Percentiles rank a stretch among this genome's conserved stretches.
These are phyloP conservation scores for Myanophis thanlyinensis DNA, from an alignment of 2,113 vertebrate species.

Conservation along the genomic window DNA sequence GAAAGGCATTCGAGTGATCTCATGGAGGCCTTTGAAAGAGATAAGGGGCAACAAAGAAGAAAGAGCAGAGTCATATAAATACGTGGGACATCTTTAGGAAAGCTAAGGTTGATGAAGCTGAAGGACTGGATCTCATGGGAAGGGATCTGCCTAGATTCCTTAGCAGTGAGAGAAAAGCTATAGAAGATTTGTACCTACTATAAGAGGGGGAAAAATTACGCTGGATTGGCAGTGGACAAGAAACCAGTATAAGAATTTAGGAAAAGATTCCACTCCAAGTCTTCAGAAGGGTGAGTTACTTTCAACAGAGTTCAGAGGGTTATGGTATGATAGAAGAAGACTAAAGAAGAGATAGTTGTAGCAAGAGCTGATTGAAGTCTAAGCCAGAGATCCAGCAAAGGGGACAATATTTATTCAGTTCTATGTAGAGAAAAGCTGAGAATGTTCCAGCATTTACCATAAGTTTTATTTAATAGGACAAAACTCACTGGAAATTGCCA, in stretches of 20 bases:
- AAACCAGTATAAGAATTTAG: background rate
- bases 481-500: slow-evolving; percentile 80
- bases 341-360: background rate
- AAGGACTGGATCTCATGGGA: background rate
- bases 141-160: background rate
- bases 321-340: background rate
- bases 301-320: background rate
- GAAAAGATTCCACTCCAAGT: background rate
- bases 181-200: background rate
- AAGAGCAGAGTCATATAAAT: background rate
- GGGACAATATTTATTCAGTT: background rate
- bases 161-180: background rate
- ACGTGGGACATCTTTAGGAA: background rate
- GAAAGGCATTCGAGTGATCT: background rate
- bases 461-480: slow-evolving; percentile 70
- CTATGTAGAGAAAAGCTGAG: background rate
- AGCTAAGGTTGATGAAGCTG: background rate
- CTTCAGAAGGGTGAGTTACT: background rate
- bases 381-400: background rate
- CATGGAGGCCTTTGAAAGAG: background rate
- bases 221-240: background rate
- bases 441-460: background rate
- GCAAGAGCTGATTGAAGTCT: background rate
- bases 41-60: no score
- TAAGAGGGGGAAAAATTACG: background rate